Conservation (phyloP, 2,797 vertebrate species). For the Fratercula arctica region DNA sequence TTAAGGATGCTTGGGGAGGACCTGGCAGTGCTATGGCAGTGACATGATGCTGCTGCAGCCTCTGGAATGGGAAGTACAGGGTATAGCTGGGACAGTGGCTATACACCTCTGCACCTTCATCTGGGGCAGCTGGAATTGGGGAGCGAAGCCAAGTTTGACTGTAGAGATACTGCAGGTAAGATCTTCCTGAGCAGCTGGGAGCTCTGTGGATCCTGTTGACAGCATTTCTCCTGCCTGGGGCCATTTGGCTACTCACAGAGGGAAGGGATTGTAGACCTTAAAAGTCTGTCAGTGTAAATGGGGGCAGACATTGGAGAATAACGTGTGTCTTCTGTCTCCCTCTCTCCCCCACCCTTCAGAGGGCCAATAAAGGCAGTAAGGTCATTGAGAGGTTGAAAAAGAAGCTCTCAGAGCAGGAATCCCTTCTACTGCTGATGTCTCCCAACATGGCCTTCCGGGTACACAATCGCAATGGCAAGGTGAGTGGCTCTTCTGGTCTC, state of each 20-base stretch:
- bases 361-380: slow-evolving; percentile 89
- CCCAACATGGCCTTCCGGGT: slow-evolving; percentile 94
- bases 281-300: background rate
- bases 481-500: slow-evolving; percentile 56
- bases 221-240: background rate
- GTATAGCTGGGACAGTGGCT: background rate
- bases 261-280: background rate
- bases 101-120: background rate
- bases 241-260: background rate
- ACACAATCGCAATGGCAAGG: slow-evolving; percentile 92
- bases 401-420: slow-evolving; percentile 93
- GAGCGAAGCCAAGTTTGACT: background rate
- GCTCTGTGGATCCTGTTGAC: background rate
- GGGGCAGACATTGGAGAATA: background rate
- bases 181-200: background rate
- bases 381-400: slow-evolving; percentile 90
- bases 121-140: background rate
- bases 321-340: background rate
- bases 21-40: background rate
- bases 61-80: background rate
- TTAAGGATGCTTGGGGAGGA: background rate
- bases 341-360: slow-evolving; percentile 74
- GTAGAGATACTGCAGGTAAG: background rate
- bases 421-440: slow-evolving; percentile 90
- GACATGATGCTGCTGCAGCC: background rate